Conservation (phyloP, 1,140 invertebrate species). For the Drosophila rhopaloa region DNA sequence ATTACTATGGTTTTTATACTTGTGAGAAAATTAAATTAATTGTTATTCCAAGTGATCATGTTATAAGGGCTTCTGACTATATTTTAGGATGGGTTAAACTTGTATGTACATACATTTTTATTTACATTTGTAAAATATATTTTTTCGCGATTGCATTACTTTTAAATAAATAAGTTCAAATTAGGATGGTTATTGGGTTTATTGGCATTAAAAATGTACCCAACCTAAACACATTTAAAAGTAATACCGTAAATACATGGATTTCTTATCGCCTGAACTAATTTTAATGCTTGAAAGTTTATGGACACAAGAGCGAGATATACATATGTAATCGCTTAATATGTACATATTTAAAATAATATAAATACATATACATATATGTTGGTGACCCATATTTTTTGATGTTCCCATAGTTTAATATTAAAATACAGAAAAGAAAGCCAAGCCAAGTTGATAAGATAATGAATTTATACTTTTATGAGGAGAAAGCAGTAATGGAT, state of each 20-base stretch:
- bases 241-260: not conserved
- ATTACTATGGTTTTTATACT: too few species aligned
- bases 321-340: not conserved
- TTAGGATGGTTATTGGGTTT: not conserved
- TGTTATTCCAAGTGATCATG: too few species aligned
- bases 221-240: not conserved
- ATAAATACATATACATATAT: not conserved
- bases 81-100: too few species aligned
- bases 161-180: too few species aligned
- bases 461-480: not conserved
- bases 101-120: too few species aligned
- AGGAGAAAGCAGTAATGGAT: not conserved
- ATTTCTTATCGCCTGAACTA: constrained; percentile 24
- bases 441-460: not conserved
- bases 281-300: constrained; percentile 1
- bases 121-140: too few species aligned
- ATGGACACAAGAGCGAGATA: not conserved
- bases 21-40: too few species aligned
- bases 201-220: not conserved
- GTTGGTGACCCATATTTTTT: not conserved
- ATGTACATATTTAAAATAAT: not conserved
- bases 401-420: not conserved
- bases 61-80: too few species aligned
- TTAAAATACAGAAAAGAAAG: constrained; percentile 3
- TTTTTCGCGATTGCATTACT: too few species aligned